Evolutionary conservation across 2,113 vertebrate genomes (phyloP).

Genomic region (Myrmecophaga tridactyla): DNA sequence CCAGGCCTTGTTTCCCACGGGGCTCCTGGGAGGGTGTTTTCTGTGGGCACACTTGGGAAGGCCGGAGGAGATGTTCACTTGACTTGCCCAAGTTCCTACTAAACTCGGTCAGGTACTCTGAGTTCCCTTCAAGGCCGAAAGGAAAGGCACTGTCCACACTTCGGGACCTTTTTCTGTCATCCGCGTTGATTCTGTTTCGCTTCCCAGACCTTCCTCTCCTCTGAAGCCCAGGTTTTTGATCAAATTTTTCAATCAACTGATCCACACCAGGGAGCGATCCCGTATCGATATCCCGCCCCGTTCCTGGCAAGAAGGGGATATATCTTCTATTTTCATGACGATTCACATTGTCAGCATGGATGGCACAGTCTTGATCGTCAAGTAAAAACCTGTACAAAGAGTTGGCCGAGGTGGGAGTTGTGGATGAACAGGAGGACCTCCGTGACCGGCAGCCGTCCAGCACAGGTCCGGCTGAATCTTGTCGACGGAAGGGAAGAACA

Average conservation of each 20-base stretch:
- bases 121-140: slow-evolving; percentile 80
- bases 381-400: slow-evolving; percentile 83
- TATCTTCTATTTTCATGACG: slow-evolving; percentile 96
- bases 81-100: slow-evolving; percentile 86
- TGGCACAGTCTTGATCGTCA: slow-evolving; percentile 91
- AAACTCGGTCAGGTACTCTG: slow-evolving; percentile 82
- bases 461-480: slow-evolving; percentile 88
- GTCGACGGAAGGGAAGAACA: slow-evolving; percentile 90
- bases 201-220: slow-evolving; percentile 91
- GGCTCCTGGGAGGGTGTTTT: slow-evolving; percentile 69
- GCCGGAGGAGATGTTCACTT: slow-evolving; percentile 89
- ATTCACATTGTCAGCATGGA: slow-evolving; percentile 93
- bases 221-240: slow-evolving; percentile 86
- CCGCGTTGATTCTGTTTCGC: slow-evolving; percentile 90
- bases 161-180: slow-evolving; percentile 93
- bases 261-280: slow-evolving; percentile 92
- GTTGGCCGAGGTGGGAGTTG: slow-evolving; percentile 83
- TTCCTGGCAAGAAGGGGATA: slow-evolving; percentile 94
- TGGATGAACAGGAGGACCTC: slow-evolving; percentile 87
- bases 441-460: slow-evolving; percentile 87
- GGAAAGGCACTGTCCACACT: slow-evolving; percentile 91
- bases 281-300: slow-evolving; percentile 95
- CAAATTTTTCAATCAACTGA: slow-evolving; percentile 96
- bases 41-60: slow-evolving; percentile 87
- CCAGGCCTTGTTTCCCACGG: slow-evolving; percentile 72